Base-by-base conservation (phyloP, 2,888 invertebrate species). In the Isoperla grammatica region DNA sequence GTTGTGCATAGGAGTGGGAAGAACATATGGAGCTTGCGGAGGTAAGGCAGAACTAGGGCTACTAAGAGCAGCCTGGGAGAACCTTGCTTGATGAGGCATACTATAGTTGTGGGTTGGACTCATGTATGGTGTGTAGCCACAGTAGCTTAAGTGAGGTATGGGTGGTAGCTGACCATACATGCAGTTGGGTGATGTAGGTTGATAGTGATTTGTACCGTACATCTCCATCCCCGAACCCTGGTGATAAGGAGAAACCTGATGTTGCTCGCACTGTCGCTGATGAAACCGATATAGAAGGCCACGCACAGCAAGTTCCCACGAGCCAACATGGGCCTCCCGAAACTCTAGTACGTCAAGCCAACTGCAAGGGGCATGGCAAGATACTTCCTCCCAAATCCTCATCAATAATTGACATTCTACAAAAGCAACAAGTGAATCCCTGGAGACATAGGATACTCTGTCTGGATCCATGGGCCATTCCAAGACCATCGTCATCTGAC, bases 381-480 rank as follows among this genome's bases (percentile, higher is more conserved):
- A 81, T 17, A 86, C 80, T 40, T 83, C 79, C 70, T 89, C 88
- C 81, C 87, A 86, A 66, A 90, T 85, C 62, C 84, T 81, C 61
- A 85, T 85, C 76, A 91, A 80, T 69, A 91, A 87, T 87, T 91
- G 87, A 70, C 92, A 92, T 76, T 94, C 94, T 46, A 90, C 88
- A 73, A 87, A 87, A 17, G 93, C 94, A 23, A 90, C 84, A 67
- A 93, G 81, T 13, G 91, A 90, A 73, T 94, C 93, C 57, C 88
- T 79, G 0, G 90, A 90, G 1, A 93, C 86, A 62, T 83, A 84
- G 15, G 86, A 83, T 2, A 90, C 87, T 74, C 83, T 83, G 73
- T 91, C 91, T 0, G 89, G 90, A 71, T 91, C 91, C 60, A 89
- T 83, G 19, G 90, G 89, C 6, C 83, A 87, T 61, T 87, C 85